Evolutionary conservation across 1,140 invertebrate genomes (phyloP).

Genomic region (Hypsibius dujardini): DNA sequence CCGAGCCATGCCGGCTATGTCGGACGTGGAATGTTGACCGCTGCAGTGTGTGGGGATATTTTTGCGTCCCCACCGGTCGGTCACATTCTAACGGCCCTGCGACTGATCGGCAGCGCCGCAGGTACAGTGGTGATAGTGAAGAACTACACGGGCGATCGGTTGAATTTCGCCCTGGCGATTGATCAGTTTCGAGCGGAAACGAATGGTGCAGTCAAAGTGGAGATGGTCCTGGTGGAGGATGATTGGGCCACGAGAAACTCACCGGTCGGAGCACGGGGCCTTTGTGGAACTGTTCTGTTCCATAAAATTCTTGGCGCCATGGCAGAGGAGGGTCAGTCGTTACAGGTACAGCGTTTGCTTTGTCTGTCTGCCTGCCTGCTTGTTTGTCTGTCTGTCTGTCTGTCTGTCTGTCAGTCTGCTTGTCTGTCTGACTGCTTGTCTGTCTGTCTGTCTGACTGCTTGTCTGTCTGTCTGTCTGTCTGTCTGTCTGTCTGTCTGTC

Average conservation of each 20-base stretch:
- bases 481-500: no score
- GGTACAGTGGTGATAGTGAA: slow-evolving; percentile 54
- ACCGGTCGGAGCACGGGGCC: slow-evolving; percentile 48
- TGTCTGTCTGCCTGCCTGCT: no score
- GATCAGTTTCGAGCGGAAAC: slow-evolving; percentile 48
- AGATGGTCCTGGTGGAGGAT: slow-evolving; percentile 43
- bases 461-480: no score
- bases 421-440: no score
- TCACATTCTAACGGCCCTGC: slow-evolving; percentile 47
- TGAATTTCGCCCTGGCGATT: slow-evolving; percentile 65
- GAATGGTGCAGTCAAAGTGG: slow-evolving; percentile 45
- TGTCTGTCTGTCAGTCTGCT: no score
- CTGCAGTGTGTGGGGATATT: slow-evolving; percentile 51
- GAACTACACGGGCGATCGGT: slow-evolving; percentile 69
- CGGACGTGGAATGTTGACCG: slow-evolving; percentile 54
- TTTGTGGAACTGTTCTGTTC: slow-evolving; percentile 52
- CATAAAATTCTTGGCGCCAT: slow-evolving; percentile 53
- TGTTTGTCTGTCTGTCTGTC: no score
- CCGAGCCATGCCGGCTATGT: slow-evolving; percentile 56
- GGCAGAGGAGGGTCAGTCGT: slow-evolving; percentile 41
- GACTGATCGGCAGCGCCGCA: slow-evolving; percentile 40
- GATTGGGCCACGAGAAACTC: slow-evolving; percentile 26
- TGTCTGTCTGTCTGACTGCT: no score
- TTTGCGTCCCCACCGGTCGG: slow-evolving; percentile 58
- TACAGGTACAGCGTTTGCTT: no score